These are phyloP conservation scores for Rhagoletis pomonella DNA, from an alignment of 1,140 invertebrate genomes.

Conservation along the genomic window DNA sequence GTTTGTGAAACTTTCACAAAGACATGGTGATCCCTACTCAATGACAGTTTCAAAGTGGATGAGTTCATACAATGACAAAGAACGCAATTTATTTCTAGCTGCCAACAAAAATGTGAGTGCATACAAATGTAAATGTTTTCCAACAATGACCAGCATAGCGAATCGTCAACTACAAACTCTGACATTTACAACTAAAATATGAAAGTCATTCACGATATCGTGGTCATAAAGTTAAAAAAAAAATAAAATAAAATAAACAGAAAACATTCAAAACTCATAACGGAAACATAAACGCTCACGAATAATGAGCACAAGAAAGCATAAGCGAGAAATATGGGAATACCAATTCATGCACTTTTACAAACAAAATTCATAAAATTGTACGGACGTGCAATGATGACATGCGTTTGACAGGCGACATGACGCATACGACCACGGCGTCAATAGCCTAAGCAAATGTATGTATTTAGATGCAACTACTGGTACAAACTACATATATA, in stretches of 20 bases:
- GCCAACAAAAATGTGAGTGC: not conserved
- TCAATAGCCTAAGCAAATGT: not conserved
- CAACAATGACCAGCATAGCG: not conserved
- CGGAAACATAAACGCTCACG: not conserved
- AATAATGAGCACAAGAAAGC: conserved; percentile 13
- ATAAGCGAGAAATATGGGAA: not conserved
- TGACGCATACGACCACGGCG: conserved; percentile 25
- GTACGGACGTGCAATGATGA: conserved; percentile 16
- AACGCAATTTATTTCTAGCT: no score
- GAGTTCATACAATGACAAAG: no score
- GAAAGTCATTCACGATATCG: conserved; percentile 15
- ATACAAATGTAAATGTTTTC: not conserved
- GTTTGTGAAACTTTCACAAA: no score
- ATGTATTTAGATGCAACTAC: not conserved
- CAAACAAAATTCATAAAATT: conserved; percentile 23
- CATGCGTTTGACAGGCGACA: conserved; percentile 44
- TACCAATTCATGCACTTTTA: not conserved
- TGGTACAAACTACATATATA: no score
- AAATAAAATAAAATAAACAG: not conserved
- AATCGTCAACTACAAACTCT: not conserved
- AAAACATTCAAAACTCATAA: not conserved
- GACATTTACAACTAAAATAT: conserved; percentile 17
- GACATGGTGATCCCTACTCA: no score
- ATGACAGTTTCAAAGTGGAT: no score
- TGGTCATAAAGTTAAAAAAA: not conserved